Evolutionary conservation across 1,140 invertebrate species (phyloP).

Genomic region (Drosophila rhopaloa): DNA sequence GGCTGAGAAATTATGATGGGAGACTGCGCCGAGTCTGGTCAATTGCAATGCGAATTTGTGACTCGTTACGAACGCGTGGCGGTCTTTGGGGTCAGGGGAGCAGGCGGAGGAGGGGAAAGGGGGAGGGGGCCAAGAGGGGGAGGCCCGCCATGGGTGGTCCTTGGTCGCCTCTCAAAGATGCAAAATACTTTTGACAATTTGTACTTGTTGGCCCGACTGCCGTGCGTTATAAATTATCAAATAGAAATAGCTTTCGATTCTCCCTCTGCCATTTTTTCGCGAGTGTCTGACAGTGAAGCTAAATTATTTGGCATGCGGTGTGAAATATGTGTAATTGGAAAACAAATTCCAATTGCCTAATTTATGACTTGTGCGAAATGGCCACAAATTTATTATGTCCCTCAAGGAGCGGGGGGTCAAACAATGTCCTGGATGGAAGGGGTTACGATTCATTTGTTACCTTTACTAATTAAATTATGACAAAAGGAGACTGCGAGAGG

Average conservation of each 20-base stretch:
- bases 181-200: constrained; percentile 82
- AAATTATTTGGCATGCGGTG: constrained; percentile 74
- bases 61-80: constrained; percentile 77
- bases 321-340: constrained; percentile 82
- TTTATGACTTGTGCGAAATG: constrained; percentile 72
- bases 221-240: constrained; percentile 81
- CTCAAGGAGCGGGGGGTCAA: constrained; percentile 31
- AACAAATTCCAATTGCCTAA: constrained; percentile 79
- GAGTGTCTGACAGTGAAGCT: constrained; percentile 37
- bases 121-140: constrained; percentile 3
- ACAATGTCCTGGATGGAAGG: constrained; percentile 17
- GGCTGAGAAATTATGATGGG: constrained; percentile 77
- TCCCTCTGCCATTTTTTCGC: constrained; percentile 27
- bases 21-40: constrained; percentile 43
- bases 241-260: constrained; percentile 76
- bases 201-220: constrained; percentile 70
- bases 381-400: constrained; percentile 65
- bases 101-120: neutral
- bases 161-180: constrained; percentile 52
- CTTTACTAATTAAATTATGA: constrained; percentile 77
- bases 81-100: constrained; percentile 48
- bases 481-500: constrained; percentile 34
- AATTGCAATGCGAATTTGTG: constrained; percentile 79
- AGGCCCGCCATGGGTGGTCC: constrained; percentile 62
- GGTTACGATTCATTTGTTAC: constrained; percentile 51